Evolutionary conservation across 2,888 invertebrate species (phyloP).

Genomic region (Rhodophaea formosa): DNA sequence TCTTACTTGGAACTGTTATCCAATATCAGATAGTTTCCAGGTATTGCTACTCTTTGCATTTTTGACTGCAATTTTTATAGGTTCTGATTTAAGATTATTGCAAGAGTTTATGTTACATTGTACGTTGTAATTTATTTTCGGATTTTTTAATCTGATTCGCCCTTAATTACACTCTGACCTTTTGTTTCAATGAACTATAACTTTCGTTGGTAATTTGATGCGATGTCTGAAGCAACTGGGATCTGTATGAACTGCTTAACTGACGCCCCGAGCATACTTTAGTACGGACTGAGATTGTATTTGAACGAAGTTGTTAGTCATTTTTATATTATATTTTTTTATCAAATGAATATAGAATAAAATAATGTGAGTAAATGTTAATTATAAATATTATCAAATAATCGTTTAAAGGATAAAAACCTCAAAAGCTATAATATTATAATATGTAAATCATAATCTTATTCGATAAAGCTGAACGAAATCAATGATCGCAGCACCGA

Average conservation of each 20-base stretch:
- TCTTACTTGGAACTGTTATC: constrained; percentile 68
- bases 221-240: background rate
- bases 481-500: too few relatives aligned
- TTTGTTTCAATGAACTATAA: constrained; percentile 6
- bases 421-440: too few relatives aligned
- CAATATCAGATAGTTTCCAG: constrained; percentile 54
- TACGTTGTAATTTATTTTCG: background rate
- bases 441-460: too few relatives aligned
- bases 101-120: background rate
- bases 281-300: background rate
- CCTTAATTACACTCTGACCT: constrained; percentile 9
- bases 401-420: too few relatives aligned
- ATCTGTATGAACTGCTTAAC: background rate
- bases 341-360: too few relatives aligned
- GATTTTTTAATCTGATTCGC: background rate
- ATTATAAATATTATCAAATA: too few relatives aligned
- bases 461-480: too few relatives aligned
- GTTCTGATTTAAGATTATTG: constrained; percentile 14
- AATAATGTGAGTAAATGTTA: too few relatives aligned
- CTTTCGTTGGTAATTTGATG: constrained; percentile 8
- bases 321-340: too few relatives aligned
- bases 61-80: constrained; percentile 24
- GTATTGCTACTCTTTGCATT: constrained; percentile 42
- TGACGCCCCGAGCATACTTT: constrained; percentile 16
- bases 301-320: too few relatives aligned